phyloP scores from a whole-genome alignment of 1,140 invertebrate genomes.

The Calliphora vicina region DNA sequence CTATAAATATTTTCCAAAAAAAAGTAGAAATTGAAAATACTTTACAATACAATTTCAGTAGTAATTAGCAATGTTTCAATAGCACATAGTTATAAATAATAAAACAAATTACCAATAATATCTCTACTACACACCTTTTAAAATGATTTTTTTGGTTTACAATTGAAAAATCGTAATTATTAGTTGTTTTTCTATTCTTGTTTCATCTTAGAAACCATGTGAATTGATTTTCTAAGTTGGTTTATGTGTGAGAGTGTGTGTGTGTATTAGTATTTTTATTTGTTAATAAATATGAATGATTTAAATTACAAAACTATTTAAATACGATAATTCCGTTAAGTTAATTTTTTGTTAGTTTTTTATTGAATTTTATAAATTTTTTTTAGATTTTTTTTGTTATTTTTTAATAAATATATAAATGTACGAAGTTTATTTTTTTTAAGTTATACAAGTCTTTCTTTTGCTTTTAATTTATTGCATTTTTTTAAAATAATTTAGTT shows the following conservation, averaged over 20 bases:
- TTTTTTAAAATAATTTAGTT: constrained; percentile 41
- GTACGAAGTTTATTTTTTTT: constrained; percentile 30
- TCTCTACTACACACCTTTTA: too few species aligned
- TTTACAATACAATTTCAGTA: too few species aligned
- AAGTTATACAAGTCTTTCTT: constrained; percentile 60
- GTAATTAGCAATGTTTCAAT: too few species aligned
- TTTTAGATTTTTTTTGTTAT: constrained; percentile 10
- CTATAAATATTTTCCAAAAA: too few species aligned
- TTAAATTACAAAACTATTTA: neutral
- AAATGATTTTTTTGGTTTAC: neutral
- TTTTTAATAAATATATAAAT: constrained; percentile 15
- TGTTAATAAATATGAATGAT: neutral
- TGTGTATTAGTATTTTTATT: neutral
- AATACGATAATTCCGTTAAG: neutral
- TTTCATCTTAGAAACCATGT: neutral
- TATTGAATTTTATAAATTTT: constrained; percentile 25
- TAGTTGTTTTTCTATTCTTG: neutral
- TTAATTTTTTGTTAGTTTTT: constrained; percentile 32
- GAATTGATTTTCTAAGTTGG: neutral
- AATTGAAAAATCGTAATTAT: neutral
- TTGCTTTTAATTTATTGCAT: constrained; percentile 62
- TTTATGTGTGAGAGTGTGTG: neutral
- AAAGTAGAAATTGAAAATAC: too few species aligned
- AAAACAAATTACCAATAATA: too few species aligned
- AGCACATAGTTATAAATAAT: too few species aligned